Conservation (phyloP, 2,888 invertebrate species). For the Microplitis deprimator region DNA sequence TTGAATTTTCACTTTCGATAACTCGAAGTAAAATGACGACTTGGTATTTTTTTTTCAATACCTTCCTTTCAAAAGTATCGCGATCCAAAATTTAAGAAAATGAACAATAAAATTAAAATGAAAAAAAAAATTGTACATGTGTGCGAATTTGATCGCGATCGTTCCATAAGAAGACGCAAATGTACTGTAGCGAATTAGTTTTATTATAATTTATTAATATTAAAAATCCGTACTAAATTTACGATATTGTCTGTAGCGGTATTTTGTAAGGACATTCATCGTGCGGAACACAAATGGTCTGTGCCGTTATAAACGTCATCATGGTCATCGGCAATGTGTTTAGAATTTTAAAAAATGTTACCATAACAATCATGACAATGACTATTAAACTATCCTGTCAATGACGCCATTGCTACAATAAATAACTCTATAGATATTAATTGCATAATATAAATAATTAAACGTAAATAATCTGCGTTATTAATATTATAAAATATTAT, state of each 20-base stretch:
- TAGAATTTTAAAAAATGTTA: neutral
- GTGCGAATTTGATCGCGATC: neutral
- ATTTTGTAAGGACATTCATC: conserved; percentile 15
- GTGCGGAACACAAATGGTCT: conserved; percentile 21
- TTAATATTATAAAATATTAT: neutral
- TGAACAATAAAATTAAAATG: too few relatives aligned
- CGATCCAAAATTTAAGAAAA: too few relatives aligned
- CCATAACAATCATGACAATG: conserved; percentile 15
- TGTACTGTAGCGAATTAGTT: neutral
- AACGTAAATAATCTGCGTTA: too few relatives aligned
- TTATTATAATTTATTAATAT: conserved; percentile 18
- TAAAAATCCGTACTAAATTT: conserved; percentile 12
- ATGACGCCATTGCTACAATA: neutral
- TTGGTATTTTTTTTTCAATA: too few relatives aligned
- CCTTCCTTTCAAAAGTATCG: too few relatives aligned
- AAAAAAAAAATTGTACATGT: too few relatives aligned
- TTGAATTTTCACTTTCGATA: too few relatives aligned
- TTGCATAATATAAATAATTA: neutral
- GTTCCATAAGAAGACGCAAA: neutral
- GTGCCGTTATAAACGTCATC: conserved; percentile 28
- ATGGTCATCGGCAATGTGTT: conserved; percentile 4
- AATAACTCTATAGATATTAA: neutral
- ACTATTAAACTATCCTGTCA: neutral
- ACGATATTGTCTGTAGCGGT: conserved; percentile 14
- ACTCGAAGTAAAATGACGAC: too few relatives aligned